phyloP scores from a whole-genome alignment of 2,113 vertebrate species.

The Halcyon senegalensis region DNA sequence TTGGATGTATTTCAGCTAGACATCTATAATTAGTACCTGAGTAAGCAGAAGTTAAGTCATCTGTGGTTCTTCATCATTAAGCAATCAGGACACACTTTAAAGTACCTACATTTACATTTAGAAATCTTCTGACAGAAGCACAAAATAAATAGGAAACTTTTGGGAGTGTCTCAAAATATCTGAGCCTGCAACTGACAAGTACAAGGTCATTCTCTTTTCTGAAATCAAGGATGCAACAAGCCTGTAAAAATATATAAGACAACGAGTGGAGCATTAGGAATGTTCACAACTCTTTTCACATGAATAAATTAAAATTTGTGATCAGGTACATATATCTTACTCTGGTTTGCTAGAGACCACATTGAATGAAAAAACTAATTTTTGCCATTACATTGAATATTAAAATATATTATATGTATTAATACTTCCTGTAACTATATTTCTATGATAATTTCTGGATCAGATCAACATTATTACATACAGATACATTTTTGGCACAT shows the following conservation, averaged over 20 bases:
- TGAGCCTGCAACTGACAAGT: not conserved
- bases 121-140: not conserved
- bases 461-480: not conserved
- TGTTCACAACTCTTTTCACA: not conserved
- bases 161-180: not conserved
- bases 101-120: slow-evolving; percentile 14
- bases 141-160: not conserved
- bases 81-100: slow-evolving; percentile 4
- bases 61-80: not conserved
- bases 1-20: not conserved
- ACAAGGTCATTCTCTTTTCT: not conserved
- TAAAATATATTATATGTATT: not conserved
- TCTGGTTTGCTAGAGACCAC: not conserved
- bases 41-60: not conserved
- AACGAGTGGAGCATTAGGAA: not conserved
- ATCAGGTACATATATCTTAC: not conserved
- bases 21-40: slow-evolving; percentile 29
- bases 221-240: not conserved
- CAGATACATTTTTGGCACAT: not conserved
- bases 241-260: not conserved
- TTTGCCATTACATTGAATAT: not conserved
- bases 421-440: not conserved
- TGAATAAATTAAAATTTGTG: not conserved
- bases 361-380: not conserved
- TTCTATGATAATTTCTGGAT: not conserved